A percentile compares a stretch with the other conserved stretches of the same genome.
phyloP scores from a whole-genome alignment of 2,113 vertebrate species.

The Salvelinus namaycush region DNA sequence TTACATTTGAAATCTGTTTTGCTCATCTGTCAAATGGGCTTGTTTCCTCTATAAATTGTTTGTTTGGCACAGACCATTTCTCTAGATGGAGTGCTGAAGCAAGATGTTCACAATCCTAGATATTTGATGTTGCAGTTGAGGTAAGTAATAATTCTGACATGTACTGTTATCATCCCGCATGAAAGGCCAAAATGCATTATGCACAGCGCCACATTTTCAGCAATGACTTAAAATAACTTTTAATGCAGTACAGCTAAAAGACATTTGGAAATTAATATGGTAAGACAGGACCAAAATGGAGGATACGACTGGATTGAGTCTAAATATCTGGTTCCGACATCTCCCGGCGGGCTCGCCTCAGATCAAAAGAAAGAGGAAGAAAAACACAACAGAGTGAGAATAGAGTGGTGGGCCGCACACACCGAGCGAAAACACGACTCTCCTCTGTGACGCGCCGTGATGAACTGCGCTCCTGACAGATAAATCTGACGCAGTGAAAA shows the following conservation, averaged over 20 bases:
- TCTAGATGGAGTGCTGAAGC: neutral
- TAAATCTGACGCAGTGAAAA: slow-evolving; percentile 65
- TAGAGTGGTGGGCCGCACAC: slow-evolving; percentile 19
- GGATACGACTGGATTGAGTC: neutral
- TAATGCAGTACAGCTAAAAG: too few species aligned
- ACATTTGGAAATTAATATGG: too few species aligned
- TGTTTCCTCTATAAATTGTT: neutral
- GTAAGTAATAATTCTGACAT: neutral
- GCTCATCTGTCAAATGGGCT: neutral
- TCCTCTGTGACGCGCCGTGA: slow-evolving; percentile 52
- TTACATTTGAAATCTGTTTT: neutral
- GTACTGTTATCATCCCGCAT: neutral
- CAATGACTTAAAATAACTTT: too few species aligned
- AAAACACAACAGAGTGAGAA: neutral
- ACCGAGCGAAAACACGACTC: slow-evolving; percentile 55
- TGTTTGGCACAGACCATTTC: neutral
- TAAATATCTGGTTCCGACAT: neutral
- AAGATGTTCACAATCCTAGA: neutral
- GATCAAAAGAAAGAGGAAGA: slow-evolving; percentile 6
- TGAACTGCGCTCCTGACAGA: slow-evolving; percentile 57
- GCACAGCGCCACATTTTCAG: too few species aligned
- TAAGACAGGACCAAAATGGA: neutral
- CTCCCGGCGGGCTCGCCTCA: neutral
- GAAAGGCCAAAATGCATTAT: too few species aligned
- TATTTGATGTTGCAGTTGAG: neutral